Base-by-base conservation (phyloP, 2,888 invertebrate species). In the Crematogaster levior region DNA sequence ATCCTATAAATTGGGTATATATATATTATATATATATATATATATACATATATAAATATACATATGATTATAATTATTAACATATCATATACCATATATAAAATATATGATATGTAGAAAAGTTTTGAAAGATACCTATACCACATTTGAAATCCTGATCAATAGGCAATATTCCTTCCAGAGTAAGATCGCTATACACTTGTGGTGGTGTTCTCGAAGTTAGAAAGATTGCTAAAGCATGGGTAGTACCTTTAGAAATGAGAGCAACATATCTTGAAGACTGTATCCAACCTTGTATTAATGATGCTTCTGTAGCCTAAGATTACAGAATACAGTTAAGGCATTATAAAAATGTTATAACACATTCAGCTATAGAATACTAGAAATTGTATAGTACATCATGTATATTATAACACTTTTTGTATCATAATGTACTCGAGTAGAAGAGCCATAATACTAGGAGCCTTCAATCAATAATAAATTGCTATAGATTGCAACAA, bases 101-200 rank as follows among this genome's bases (percentile, higher is more conserved):
- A 9, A 58, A 21, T 34, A 37, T 34, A 58, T 7, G 15, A 48
- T 12, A n/a, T 40, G 15, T 37, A 37, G 9, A 66, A 60, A 82
- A n/a, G 5, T 18, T 2, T 40, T 24, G 46, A 65, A 12, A 37
- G 3, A 27, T 95, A 95, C 97, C 96, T 91, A 97, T 96, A 93
- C 97, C 96, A 95, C 97, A 97, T 94, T 97, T 96, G 94, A 98
- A 98, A 91, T 96, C 96, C 90, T 96, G 96, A 95, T 98, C 97
- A 81, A 98, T 96, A 37, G 98, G 97, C 91, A 98, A 96, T 73
- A 97, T 97, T 94, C 96, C 96, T 95, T 98, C 98, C 91, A 98
- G 96, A 18, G 97, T 96, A 89, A 98, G 95, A 95, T 98, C 98
- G 73, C 96, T 97, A 92, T 97, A 96, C 80, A 96, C 96, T 93